These are phyloP conservation scores for Pleuronectes platessa DNA, from an alignment of 2,113 vertebrate genomes.

Conservation along the genomic window DNA sequence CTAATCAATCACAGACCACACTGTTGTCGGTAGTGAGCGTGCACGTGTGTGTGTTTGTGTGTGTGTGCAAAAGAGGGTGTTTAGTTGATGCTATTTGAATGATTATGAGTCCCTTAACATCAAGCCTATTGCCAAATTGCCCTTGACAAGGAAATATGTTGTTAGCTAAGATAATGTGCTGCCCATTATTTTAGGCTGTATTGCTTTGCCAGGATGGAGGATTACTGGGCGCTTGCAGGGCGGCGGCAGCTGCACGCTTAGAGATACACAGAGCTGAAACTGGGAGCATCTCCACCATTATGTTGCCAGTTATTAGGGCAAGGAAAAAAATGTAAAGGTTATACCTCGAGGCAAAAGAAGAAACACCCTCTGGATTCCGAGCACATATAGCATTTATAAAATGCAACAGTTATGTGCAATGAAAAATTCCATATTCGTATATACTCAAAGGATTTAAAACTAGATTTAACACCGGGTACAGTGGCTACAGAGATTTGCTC, in stretches of 20 bases:
- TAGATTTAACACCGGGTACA: constrained; percentile 27
- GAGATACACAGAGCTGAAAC: constrained; percentile 71
- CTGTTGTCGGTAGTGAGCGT: constrained; percentile 11
- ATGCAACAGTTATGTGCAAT: constrained; percentile 34
- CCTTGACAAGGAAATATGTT: constrained; percentile 79
- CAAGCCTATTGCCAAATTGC: constrained; percentile 80
- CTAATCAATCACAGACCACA: constrained; percentile 83
- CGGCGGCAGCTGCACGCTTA: constrained; percentile 71
- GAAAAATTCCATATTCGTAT: constrained; percentile 32
- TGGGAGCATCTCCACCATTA: constrained; percentile 60
- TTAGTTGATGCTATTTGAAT: constrained; percentile 77
- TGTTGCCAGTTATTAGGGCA: constrained; percentile 69
- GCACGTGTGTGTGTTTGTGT: constrained; percentile 13
- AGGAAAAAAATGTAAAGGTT: constrained; percentile 57
- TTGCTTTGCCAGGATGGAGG: constrained; percentile 72
- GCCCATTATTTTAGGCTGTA: constrained; percentile 74
- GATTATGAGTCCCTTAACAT: constrained; percentile 79
- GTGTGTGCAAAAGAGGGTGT: constrained; percentile 40
- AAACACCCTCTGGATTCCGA: constrained; percentile 47
- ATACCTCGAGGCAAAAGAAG: constrained; percentile 52
- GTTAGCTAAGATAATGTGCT: constrained; percentile 75
- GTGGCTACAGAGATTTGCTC: constrained; percentile 39
- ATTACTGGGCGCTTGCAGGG: constrained; percentile 67
- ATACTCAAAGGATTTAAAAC: constrained; percentile 9
- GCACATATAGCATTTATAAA: constrained; percentile 2